Base-by-base conservation (phyloP, 2,797 vertebrate species). In the Leuciscus waleckii region DNA sequence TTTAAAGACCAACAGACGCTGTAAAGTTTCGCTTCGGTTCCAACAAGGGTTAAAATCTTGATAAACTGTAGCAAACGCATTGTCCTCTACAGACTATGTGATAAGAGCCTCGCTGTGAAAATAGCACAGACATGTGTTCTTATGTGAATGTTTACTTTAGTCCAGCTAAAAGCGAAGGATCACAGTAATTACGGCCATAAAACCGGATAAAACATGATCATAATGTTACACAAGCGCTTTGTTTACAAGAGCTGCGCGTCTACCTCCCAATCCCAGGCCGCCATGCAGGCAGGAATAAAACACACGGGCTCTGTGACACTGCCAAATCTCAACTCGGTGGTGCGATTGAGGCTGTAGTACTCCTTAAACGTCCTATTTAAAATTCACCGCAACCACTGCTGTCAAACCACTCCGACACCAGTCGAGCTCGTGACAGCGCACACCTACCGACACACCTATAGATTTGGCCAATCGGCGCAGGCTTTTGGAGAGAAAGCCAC, bases 371-470 rank as follows among this genome's bases (percentile, higher is more conserved):
- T 79, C 85, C 65, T 70, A 61, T 74, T 84, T 86, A 71, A 73
- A 85, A 85, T 80, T 81, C 74, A 82, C 37, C 83, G 80, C 63
- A 81, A 63, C 71, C 82, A 14, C 54, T 43, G 43, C 77, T 79
- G 88, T 88, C 88, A 90, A 86, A 89, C 32, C 8, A 7, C 32
- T 65, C 80, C 8, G 39, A 70, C 73, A 61, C 21, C 35, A 19
- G 46, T 29, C 32, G 6, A n/a, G 29, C 21, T 89, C 86, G 92
- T 90, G 74, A 90, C 92, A 69, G 68, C 37, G 21, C 91, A 91
- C 92, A 90, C 91, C 90, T 81, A 90, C 91, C 13, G 91, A 93
- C 93, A 94, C 94, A 93, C 94, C 93, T 91, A 92, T 90, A 69
- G 10, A 80, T 69, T 79, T 23, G 46, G 41, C 94, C 93, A 95